phyloP scores from a whole-genome alignment of 2,888 invertebrate species.

The Lampropteryx suffumata region DNA sequence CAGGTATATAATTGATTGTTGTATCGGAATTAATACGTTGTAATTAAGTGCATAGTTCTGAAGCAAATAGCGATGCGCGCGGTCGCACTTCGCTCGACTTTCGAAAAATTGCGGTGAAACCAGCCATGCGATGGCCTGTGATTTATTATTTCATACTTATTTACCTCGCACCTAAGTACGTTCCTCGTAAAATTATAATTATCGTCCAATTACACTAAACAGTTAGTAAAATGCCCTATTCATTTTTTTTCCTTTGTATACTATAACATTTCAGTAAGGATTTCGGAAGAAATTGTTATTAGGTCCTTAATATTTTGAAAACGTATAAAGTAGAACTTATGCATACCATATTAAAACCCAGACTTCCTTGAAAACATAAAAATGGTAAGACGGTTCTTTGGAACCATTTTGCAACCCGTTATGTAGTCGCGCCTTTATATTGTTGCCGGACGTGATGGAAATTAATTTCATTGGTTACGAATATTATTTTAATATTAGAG shows the following conservation, averaged over 20 bases:
- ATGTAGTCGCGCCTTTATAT: constrained; percentile 58
- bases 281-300: no score
- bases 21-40: constrained; percentile 61
- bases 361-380: constrained; percentile 59
- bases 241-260: no score
- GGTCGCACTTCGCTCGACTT: constrained; percentile 63
- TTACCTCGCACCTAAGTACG: not conserved
- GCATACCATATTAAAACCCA: constrained; percentile 49
- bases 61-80: constrained; percentile 67
- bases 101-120: constrained; percentile 74
- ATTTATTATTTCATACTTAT: constrained; percentile 15
- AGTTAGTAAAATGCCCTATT: no score
- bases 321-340: constrained; percentile 20
- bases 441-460: constrained; percentile 58
- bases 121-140: constrained; percentile 56
- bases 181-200: no score
- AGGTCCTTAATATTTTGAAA: no score
- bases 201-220: no score
- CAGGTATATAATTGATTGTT: constrained; percentile 43
- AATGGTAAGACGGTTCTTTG: constrained; percentile 56
- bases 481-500: constrained; percentile 2
- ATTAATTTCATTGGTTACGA: constrained; percentile 47
- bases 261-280: no score
- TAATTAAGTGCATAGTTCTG: constrained; percentile 71
- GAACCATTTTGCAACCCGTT: constrained; percentile 65